These are phyloP conservation scores for Orientallactaga sibirica DNA, from an alignment of 2,797 vertebrate genomes.

Conservation along the genomic window DNA sequence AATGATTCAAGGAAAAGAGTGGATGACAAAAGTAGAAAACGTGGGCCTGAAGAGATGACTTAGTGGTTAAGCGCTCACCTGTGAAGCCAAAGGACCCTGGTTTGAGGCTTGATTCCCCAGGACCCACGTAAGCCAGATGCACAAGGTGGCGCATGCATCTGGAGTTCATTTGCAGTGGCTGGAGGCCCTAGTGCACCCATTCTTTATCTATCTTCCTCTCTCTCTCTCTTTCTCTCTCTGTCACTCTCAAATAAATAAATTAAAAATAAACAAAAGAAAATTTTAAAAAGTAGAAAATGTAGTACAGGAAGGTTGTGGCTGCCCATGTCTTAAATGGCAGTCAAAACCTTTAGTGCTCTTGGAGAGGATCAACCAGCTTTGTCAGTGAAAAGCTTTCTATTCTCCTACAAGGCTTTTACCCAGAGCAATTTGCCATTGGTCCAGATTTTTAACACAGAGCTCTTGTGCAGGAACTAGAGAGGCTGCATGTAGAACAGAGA, in stretches of 20 bases:
- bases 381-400: not conserved
- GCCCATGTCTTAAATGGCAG: not conserved
- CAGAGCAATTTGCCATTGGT: not conserved
- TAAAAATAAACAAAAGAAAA: too few relatives aligned
- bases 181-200: too few relatives aligned
- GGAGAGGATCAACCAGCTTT: not conserved
- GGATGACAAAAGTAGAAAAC: not conserved
- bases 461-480: not conserved
- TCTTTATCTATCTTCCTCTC: too few relatives aligned
- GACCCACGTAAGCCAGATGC: too few relatives aligned
- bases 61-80: too few relatives aligned
- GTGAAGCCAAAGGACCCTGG: too few relatives aligned
- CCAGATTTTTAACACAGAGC: not conserved
- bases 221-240: too few relatives aligned
- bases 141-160: too few relatives aligned
- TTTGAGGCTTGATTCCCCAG: too few relatives aligned
- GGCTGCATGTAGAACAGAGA: not conserved
- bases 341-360: not conserved
- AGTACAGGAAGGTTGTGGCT: not conserved
- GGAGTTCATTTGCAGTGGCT: too few relatives aligned
- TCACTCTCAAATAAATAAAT: too few relatives aligned
- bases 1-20: not conserved
- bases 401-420: not conserved
- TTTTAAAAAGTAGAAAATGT: not conserved
- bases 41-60: too few relatives aligned